phyloP scores from a whole-genome alignment of 2,888 invertebrate genomes.

The Yponomeuta sedellus region DNA sequence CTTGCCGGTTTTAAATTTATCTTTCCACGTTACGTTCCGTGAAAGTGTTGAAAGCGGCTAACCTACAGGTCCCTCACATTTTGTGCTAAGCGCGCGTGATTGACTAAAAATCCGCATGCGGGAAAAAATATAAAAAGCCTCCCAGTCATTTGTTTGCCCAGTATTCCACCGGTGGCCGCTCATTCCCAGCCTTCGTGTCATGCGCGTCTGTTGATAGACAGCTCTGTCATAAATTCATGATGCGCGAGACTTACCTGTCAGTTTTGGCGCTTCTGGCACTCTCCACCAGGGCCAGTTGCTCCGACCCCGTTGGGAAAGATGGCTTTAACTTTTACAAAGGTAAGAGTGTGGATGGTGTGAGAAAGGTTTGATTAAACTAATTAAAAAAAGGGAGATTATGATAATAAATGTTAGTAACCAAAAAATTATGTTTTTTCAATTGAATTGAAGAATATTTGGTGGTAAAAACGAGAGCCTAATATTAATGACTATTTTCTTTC shows the following conservation, averaged over 20 bases:
- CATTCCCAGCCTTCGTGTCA: neutral
- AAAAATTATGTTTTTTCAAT: too few relatives aligned
- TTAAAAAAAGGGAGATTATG: too few relatives aligned
- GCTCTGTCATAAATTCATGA: slow-evolving; percentile 30
- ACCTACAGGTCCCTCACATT: neutral
- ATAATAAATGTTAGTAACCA: too few relatives aligned
- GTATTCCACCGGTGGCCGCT: neutral
- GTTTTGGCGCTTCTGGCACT: slow-evolving; percentile 46
- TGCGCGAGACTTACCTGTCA: slow-evolving; percentile 58
- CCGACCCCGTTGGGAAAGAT: slow-evolving; percentile 49
- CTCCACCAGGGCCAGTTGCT: slow-evolving; percentile 36
- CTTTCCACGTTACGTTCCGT: too few relatives aligned
- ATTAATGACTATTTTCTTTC: too few relatives aligned
- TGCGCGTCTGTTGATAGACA: neutral
- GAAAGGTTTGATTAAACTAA: neutral
- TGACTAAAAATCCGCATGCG: neutral
- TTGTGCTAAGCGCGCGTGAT: neutral
- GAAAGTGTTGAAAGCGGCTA: too few relatives aligned
- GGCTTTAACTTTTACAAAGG: slow-evolving; percentile 71
- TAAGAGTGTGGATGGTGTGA: slow-evolving; percentile 24
- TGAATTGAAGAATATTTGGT: too few relatives aligned
- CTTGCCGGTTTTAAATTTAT: too few relatives aligned
- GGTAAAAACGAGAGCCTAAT: too few relatives aligned
- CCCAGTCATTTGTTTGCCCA: neutral
- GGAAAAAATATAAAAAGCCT: neutral